Evolutionary conservation across 1,140 invertebrate genomes (phyloP), one percentile per base, ranked within the genome.

Genomic region (Rhysida immarginata): DNA sequence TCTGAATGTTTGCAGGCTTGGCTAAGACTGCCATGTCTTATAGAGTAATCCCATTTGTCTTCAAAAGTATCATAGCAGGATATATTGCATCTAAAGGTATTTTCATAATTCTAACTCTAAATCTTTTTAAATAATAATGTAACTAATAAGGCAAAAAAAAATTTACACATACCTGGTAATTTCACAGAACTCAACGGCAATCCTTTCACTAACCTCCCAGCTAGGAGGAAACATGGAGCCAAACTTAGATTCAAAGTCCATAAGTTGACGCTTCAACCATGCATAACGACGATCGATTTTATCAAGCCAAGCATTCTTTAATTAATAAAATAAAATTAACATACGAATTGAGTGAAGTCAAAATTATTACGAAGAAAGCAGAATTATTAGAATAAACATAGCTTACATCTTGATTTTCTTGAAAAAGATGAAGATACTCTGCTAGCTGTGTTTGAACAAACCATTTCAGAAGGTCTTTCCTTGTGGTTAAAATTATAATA

Each of bases 191-290:
- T 94, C 86, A 0, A 87, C 79, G 0, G 93, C 84, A 53, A 99
- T 92, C 56, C 87, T 75, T 71, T 97, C 89, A 41, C 89, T 93
- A 23, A 99, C 83, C 69, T 96, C 84, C 96, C 96, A 99, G 54
- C 85, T 79, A 8, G 78, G 71, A 0, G 96, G 95, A 70, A 99
- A 98, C 57, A 98, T 81, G 21, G 78, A 71, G 0, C 85, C 88
- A 65, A 91, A 86, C 60, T 88, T 85, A 48, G 95, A 86, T 69
- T 99, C 95, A 73, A 97, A 98, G 60, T 94, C 85, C 0, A 97
- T 78, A n/a, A 98, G 72, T 69, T 95, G 90, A 26, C 85, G 79
- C 66, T 98, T 96, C n/a, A 98, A 82, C 96, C 96, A 99, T 1
- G 84, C 81, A 71, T 94, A 96, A 27, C 96, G 76, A 56, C 87